Conservation (phyloP, 1,140 invertebrate species). For the Ceratoteleas bidentatus region DNA sequence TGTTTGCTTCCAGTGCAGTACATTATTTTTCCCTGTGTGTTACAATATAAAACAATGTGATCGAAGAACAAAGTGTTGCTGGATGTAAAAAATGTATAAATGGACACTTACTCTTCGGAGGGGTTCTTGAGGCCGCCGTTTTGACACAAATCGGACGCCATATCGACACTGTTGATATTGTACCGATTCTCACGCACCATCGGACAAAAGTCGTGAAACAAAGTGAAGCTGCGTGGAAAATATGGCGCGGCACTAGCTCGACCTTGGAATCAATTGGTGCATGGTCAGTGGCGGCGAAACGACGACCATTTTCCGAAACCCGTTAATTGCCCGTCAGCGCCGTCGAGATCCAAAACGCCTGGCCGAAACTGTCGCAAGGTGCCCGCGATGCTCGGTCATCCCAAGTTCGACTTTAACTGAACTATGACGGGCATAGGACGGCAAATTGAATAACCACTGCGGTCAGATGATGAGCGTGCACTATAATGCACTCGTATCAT, state of each 20-base stretch:
- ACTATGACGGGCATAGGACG: conserved; percentile 77
- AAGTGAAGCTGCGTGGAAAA: conserved; percentile 17
- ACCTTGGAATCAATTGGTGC: conserved; percentile 34
- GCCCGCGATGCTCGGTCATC: conserved; percentile 73
- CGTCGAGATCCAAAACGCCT: neutral
- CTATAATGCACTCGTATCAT: conserved; percentile 60
- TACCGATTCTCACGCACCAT: conserved; percentile 63
- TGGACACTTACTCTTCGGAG: conserved; percentile 67
- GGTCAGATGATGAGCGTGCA: conserved; percentile 67
- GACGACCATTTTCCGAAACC: conserved; percentile 9
- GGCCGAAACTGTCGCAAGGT: neutral
- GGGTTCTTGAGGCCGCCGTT: conserved; percentile 72
- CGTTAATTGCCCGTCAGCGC: neutral
- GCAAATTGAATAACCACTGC: conserved; percentile 80
- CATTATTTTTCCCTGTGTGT: no score
- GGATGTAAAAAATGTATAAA: neutral
- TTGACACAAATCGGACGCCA: conserved; percentile 76
- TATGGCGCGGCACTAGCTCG: conserved; percentile 15
- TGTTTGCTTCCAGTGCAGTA: no score
- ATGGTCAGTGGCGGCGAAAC: neutral
- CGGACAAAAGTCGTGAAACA: conserved; percentile 19
- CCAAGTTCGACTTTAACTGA: conserved; percentile 77
- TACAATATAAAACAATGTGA: no score
- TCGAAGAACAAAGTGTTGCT: no score
- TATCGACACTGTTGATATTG: conserved; percentile 60